Conservation (phyloP, 2,888 invertebrate genomes). For the Apeira syringaria region DNA sequence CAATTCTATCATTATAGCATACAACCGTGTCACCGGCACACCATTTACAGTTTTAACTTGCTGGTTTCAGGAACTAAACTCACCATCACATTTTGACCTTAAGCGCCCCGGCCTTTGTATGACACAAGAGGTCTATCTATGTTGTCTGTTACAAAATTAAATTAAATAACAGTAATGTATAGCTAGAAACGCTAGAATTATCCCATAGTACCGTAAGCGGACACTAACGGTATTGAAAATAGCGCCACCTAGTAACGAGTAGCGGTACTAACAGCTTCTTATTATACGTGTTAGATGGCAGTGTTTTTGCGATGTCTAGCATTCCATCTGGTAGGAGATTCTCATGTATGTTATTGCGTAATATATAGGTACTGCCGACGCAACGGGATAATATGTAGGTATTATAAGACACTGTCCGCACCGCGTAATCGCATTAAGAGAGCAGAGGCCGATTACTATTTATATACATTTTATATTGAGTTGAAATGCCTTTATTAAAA, state of each 20-base stretch:
- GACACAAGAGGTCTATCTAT: background rate
- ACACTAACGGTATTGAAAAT: slow-evolving; percentile 40
- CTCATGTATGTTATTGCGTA: slow-evolving; percentile 21
- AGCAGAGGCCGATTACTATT: no score
- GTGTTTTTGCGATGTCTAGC: slow-evolving; percentile 36
- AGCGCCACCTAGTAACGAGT: slow-evolving; percentile 71
- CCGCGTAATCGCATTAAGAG: no score
- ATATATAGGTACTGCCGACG: background rate
- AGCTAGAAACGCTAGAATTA: background rate
- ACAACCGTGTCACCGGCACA: slow-evolving; percentile 6
- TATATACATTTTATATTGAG: no score
- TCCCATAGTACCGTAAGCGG: slow-evolving; percentile 15
- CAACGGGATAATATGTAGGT: no score
- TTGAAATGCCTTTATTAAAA: no score
- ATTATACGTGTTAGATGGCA: slow-evolving; percentile 56
- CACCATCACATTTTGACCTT: background rate
- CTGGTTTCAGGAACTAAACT: slow-evolving; percentile 4
- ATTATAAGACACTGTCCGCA: no score
- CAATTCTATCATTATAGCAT: slow-evolving; percentile 4
- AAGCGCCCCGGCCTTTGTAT: background rate
- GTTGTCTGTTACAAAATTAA: background rate
- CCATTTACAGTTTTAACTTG: slow-evolving; percentile 6
- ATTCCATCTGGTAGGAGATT: slow-evolving; percentile 9
- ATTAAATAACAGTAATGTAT: background rate
- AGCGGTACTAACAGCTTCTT: slow-evolving; percentile 68